phyloP scores from a whole-genome alignment of 1,140 invertebrate species.

The Aphelenchoides fujianensis region DNA sequence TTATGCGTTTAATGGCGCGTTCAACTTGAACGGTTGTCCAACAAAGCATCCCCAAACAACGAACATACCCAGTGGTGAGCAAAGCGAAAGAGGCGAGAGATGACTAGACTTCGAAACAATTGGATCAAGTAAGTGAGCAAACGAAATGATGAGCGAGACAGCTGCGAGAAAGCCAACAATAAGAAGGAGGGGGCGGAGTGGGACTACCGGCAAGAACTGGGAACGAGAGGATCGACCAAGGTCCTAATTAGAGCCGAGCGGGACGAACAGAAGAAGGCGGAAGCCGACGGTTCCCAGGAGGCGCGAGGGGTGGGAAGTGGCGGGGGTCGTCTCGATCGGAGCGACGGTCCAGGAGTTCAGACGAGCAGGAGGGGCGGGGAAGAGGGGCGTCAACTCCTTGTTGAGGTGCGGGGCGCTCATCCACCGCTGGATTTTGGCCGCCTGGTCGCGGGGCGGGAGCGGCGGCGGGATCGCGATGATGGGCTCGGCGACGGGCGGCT shows the following conservation, averaged over 20 bases:
- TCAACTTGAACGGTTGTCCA: conserved; percentile 1
- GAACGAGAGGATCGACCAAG: not conserved
- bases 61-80: not conserved
- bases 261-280: not conserved
- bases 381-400: not conserved
- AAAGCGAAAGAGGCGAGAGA: not conserved
- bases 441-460: not conserved
- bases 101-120: no score
- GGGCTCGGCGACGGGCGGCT: not conserved
- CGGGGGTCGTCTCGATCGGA: not conserved
- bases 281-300: not conserved
- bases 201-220: not conserved
- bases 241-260: not conserved
- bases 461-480: not conserved
- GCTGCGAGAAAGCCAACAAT: not conserved
- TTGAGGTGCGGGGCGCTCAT: not conserved
- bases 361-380: not conserved
- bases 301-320: not conserved
- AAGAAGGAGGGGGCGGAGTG: not conserved
- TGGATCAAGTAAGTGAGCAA: not conserved
- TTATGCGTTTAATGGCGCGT: not conserved
- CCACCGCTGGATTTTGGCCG: not conserved
- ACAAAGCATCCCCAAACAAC: not conserved
- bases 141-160: not conserved
- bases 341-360: not conserved